Base-by-base conservation (phyloP, 2,888 invertebrate species). In the Hydraecia micacea region DNA sequence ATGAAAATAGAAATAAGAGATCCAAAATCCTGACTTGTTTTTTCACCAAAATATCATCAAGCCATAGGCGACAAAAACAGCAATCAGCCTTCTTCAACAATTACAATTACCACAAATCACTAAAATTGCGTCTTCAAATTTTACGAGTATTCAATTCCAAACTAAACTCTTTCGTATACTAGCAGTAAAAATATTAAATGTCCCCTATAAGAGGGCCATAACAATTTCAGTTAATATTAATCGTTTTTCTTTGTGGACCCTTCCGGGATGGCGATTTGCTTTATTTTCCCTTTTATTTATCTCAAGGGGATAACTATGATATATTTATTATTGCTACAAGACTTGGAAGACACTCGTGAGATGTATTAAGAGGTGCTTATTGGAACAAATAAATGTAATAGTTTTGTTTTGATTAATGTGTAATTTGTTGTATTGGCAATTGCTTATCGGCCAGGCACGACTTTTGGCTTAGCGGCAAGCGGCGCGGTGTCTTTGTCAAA, bases 151-250 rank as follows among this genome's bases (percentile, higher is more conserved):
- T 91, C 91, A 93, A 93, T 93, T 89, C 88, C 77, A 90, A 91
- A 86, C 91, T 93, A 90, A 96, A 96, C 96, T 96, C 96, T 96
- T 96, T 95, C 94, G 91, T 89, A 91, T 91, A 90, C 91, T 88
- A 87, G 92, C 92, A 93, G 92, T 95, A 95, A 96, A 96, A 96
- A 96, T 96, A 96, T 96, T 95, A 96, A 95, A 95, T 94, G 92
- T 92, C 83, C 87, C 91, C 93, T 92, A 94, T 95, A 95, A 94
- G 94, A 92, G 92, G 93, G 91, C 95, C 87, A 95, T 96, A 96
- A 96, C 96, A 94, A 95, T 96, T 95, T 95, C 95, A 96, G 96
- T 96, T 96, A 96, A 97, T 96, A 96, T 96, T 96, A 97, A 97
- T 96, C 96, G 96, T 92, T 97, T 96, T 96, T 96, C 96, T 96